Percentiles rank a stretch among this genome's conserved stretches.
phyloP scores from a whole-genome alignment of 2,113 vertebrate species.

The Gracilinanus agilis region DNA sequence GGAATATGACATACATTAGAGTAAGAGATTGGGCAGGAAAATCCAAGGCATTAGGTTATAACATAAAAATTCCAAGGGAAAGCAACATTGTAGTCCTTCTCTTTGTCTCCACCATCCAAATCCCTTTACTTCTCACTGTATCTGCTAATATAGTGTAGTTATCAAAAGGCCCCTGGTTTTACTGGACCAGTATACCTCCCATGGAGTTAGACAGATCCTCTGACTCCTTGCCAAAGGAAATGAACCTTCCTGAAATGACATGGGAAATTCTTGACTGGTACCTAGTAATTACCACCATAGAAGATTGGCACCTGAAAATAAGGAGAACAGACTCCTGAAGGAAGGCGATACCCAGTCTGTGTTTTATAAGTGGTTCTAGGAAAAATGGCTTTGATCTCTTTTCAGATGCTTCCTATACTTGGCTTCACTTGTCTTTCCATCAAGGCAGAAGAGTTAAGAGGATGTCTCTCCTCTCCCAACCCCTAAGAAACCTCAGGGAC shows the following conservation, averaged over 20 bases:
- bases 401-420: not conserved
- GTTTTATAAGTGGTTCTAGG: not conserved
- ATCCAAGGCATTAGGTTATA: not conserved
- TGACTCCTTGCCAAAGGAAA: not conserved
- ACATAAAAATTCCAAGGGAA: not conserved
- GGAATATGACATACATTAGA: not conserved
- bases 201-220: not conserved
- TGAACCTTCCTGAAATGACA: not conserved
- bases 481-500: not conserved
- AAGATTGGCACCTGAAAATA: not conserved
- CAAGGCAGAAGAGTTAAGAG: not conserved
- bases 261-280: not conserved
- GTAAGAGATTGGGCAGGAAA: not conserved
- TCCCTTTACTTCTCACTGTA: not conserved
- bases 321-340: not conserved
- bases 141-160: not conserved
- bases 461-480: not conserved
- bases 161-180: not conserved
- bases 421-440: not conserved
- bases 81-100: not conserved
- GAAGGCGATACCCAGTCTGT: not conserved
- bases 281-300: too few species aligned
- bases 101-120: not conserved
- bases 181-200: not conserved
- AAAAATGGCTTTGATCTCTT: not conserved